Percentiles rank a stretch among this genome's conserved stretches.
Conservation (phyloP, 2,888 invertebrate species). For the Himalopsyche kuldschensis region DNA sequence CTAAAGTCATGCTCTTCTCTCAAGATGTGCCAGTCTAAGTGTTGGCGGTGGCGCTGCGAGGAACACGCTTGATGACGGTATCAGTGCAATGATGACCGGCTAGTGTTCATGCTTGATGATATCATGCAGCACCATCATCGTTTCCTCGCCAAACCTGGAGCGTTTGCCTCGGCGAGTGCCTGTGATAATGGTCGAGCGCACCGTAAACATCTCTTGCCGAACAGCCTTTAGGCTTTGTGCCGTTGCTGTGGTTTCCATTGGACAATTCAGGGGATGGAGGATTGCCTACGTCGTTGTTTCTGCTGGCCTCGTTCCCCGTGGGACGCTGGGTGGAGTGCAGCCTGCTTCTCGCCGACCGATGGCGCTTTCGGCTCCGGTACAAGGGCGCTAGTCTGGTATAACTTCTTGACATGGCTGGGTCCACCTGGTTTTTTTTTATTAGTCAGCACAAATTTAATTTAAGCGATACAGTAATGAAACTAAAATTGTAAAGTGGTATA, state of each 20-base stretch:
- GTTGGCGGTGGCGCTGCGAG: not conserved
- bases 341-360: conserved; percentile 43
- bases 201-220: conserved; percentile 48
- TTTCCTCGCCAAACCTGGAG: conserved; percentile 31
- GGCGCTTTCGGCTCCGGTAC: conserved; percentile 35
- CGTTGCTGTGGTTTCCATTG: conserved; percentile 56
- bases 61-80: not conserved
- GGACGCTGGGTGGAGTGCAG: conserved; percentile 36
- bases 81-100: not conserved
- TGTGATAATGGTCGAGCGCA: conserved; percentile 53
- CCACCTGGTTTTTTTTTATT: conserved; percentile 28
- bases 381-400: conserved; percentile 36
- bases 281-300: conserved; percentile 53
- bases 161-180: conserved; percentile 48
- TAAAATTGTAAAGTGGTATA: not conserved
- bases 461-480: too few relatives aligned
- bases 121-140: not conserved
- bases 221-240: conserved; percentile 42
- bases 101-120: not conserved
- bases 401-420: conserved; percentile 27
- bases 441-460: not conserved
- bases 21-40: not conserved
- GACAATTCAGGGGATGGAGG: conserved; percentile 55
- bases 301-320: conserved; percentile 43
- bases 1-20: not conserved